These are phyloP conservation scores for Eupelmus urozonus DNA, from an alignment of 2,888 invertebrate genomes.

Conservation along the genomic window DNA sequence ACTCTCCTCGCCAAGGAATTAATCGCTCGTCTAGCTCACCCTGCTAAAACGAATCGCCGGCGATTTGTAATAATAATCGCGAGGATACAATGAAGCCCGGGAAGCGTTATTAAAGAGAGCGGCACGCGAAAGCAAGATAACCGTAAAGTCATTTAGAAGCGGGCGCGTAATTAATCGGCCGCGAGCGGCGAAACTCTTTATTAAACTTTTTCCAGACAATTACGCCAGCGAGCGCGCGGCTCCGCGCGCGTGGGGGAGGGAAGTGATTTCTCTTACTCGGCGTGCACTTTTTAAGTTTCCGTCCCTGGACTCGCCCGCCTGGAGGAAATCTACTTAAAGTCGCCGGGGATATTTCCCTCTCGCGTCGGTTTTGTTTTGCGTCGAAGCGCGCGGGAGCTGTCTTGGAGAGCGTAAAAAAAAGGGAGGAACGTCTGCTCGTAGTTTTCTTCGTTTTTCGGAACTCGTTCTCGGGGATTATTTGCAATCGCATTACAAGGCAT, in stretches of 20 bases:
- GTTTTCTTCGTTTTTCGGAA: not conserved
- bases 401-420: not conserved
- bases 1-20: not conserved
- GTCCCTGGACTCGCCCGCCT: not conserved
- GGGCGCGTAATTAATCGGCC: constrained; percentile 46
- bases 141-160: constrained; percentile 51
- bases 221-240: constrained; percentile 23
- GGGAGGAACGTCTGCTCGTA: not conserved
- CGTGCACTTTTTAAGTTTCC: constrained; percentile 44
- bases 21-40: constrained; percentile 1
- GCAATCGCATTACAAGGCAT: no score
- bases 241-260: constrained; percentile 13
- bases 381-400: not conserved
- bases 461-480: not conserved
- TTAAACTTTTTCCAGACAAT: constrained; percentile 57
- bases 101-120: constrained; percentile 48
- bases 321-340: constrained; percentile 47
- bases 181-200: constrained; percentile 48
- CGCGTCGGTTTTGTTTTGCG: constrained; percentile 42
- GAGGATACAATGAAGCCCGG: constrained; percentile 36
- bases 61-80: constrained; percentile 56
- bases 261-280: constrained; percentile 50
- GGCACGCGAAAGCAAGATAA: constrained; percentile 35
- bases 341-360: constrained; percentile 31
- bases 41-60: constrained; percentile 26